phyloP scores from a whole-genome alignment of 1,140 invertebrate species.

The Orchestia grillus region DNA sequence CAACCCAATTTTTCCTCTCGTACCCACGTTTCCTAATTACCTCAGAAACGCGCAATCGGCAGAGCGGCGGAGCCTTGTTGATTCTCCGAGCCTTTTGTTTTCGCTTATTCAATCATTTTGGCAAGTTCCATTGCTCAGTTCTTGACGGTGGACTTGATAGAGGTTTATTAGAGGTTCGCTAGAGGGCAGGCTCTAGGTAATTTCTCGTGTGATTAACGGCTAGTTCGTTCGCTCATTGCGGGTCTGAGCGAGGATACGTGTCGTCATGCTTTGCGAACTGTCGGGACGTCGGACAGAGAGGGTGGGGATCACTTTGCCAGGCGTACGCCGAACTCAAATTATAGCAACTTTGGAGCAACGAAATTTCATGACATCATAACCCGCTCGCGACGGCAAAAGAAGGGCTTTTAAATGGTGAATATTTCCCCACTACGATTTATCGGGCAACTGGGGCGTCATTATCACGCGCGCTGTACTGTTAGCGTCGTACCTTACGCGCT shows the following conservation, averaged over 20 bases:
- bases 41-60: neutral
- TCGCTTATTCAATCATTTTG: slow-evolving; percentile 46
- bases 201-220: slow-evolving; percentile 48
- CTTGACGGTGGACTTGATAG: slow-evolving; percentile 40
- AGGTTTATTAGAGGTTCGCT: slow-evolving; percentile 36
- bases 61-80: neutral
- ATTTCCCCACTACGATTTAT: neutral
- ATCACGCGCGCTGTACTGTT: neutral
- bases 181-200: slow-evolving; percentile 31
- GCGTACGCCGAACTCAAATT: neutral
- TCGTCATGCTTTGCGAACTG: slow-evolving; percentile 38
- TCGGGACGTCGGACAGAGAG: neutral
- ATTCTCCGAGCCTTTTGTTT: slow-evolving; percentile 19
- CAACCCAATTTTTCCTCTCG: slow-evolving; percentile 18
- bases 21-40: slow-evolving; percentile 14
- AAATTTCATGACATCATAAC: slow-evolving; percentile 26
- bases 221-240: slow-evolving; percentile 8
- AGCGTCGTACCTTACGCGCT: neutral
- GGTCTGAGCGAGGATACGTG: neutral
- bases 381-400: neutral
- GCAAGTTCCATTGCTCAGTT: neutral
- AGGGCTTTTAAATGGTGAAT: neutral
- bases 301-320: neutral
- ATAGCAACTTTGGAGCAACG: neutral
- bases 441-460: neutral